Percentiles rank a stretch among this genome's conserved stretches.
Conservation (phyloP, 2,113 vertebrate species). For the Furnarius figulus region DNA sequence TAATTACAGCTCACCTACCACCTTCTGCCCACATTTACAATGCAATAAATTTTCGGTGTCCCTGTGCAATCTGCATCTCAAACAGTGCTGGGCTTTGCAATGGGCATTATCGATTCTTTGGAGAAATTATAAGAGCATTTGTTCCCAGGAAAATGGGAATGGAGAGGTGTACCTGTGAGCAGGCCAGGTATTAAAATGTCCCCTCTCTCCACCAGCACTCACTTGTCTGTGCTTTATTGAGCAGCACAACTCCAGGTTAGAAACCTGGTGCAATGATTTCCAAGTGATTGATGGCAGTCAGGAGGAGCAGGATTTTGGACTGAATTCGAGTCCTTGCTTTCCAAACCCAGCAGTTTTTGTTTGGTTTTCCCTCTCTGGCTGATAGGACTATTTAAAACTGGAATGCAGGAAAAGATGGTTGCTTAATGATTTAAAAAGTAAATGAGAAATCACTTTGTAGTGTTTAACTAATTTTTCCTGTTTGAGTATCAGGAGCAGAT, state of each 20-base stretch:
- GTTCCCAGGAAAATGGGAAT: conserved; percentile 62
- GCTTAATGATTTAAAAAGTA: background rate
- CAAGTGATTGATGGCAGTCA: conserved; percentile 26
- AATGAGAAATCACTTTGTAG: background rate
- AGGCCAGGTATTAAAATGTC: background rate
- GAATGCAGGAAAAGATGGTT: background rate
- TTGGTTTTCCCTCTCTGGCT: fast-evolving
- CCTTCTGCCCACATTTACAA: conserved; percentile 71
- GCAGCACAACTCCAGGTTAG: conserved; percentile 16
- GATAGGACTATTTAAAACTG: background rate
- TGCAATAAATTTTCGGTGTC: conserved; percentile 69
- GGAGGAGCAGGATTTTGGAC: background rate
- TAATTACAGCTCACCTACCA: conserved; percentile 76
- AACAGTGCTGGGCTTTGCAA: conserved; percentile 46
- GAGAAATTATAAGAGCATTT: conserved; percentile 73
- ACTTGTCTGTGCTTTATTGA: conserved; percentile 64
- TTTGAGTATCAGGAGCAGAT: conserved; percentile 3
- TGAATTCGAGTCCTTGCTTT: background rate
- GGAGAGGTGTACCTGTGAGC: background rate
- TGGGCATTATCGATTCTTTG: conserved; percentile 71
- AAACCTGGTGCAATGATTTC: conserved; percentile 38
- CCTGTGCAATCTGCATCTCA: conserved; percentile 58
- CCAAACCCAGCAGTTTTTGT: background rate
- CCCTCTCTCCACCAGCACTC: background rate
- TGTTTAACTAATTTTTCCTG: background rate